phyloP scores from a whole-genome alignment of 2,797 vertebrate genomes.

The Sarcophilus harrisii region DNA sequence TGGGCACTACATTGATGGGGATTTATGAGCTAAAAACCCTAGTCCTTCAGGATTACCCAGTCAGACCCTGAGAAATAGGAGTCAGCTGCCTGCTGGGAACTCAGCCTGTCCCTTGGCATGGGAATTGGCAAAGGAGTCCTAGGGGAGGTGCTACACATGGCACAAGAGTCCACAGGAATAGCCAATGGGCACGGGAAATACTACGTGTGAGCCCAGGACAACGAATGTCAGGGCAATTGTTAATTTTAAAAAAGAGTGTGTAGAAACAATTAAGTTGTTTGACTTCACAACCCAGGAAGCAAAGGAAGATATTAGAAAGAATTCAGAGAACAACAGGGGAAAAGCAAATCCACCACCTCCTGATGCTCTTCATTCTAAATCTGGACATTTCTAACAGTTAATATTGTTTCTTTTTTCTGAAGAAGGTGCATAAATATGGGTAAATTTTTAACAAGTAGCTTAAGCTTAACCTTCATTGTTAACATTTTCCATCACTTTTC shows the following conservation, averaged over 20 bases:
- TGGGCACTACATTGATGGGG: not conserved
- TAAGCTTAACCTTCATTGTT: too few species aligned
- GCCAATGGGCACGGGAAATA: not conserved
- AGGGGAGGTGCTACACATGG: not conserved
- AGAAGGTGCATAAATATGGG: not conserved
- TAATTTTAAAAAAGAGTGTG: not conserved
- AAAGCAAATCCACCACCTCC: not conserved
- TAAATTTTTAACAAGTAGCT: too few species aligned
- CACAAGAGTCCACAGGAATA: conserved; percentile 2
- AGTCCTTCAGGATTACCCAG: not conserved
- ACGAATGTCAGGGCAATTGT: not conserved
- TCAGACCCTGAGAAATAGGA: not conserved
- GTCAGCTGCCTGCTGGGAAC: not conserved
- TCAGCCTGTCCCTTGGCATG: not conserved
- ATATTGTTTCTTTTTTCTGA: conserved; percentile 18
- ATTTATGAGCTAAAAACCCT: not conserved
- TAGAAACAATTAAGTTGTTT: conserved; percentile 13
- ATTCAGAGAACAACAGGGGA: not conserved
- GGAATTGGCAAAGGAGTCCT: not conserved
- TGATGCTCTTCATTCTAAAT: not conserved
- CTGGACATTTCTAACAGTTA: not conserved
- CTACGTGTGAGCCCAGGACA: not conserved
- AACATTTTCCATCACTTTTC: too few species aligned
- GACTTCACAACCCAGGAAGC: conserved; percentile 12
- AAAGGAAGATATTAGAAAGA: not conserved